Base-by-base conservation (phyloP, 2,888 invertebrate species). In the Ephialtes manifestator region DNA sequence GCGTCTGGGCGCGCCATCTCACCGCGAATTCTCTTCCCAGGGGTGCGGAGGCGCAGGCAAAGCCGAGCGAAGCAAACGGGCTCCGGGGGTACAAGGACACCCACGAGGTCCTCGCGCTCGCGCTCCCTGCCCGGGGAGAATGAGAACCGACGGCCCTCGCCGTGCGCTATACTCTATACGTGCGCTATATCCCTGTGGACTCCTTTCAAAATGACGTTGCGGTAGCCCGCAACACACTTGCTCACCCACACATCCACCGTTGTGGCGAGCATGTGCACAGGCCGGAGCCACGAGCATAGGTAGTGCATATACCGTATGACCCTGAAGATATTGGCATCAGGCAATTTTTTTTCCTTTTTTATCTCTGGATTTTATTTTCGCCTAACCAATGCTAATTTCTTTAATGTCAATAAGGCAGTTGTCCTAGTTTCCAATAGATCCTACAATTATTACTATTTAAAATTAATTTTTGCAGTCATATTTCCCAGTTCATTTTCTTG, bases 131-230 rank as follows among this genome's bases (percentile, higher is more conserved):
- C 78, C 81, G 81, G 81, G 81, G 48, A 81, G 71, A 72, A 75
- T 65, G 35, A 43, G 39, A 76, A 71, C 39, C 67, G 46, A 75
- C 53, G 60, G 15, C 53, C 31, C 71, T 35, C 63, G 3, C 35
- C 58, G 43, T 83, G 51, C 15, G 28, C 74, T 51, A 68, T 60
- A 67, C 11, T 8, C 55, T 53, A 75, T 53, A 75, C 15, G 11
- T 35, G 4, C 55, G 53, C 43, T 58, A 24, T 43, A 28, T 80
- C 48, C n/a, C 35, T 43, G 46, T 46, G 58, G 46, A 72, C 63
- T 70, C 75, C 60, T 82, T 82, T 71, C 46, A 51, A 83, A 83
- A 83, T 67, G 67, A 60, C 77, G 67, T 74, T 83, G 78, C 78
- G 83, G 72, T 78, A 0, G 13, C n/a, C 77, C 67, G 46, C 71